Percentiles rank a stretch among this genome's conserved stretches.
phyloP scores from a whole-genome alignment of 2,888 invertebrate species.

The Caenorhabditis macrosperma region DNA sequence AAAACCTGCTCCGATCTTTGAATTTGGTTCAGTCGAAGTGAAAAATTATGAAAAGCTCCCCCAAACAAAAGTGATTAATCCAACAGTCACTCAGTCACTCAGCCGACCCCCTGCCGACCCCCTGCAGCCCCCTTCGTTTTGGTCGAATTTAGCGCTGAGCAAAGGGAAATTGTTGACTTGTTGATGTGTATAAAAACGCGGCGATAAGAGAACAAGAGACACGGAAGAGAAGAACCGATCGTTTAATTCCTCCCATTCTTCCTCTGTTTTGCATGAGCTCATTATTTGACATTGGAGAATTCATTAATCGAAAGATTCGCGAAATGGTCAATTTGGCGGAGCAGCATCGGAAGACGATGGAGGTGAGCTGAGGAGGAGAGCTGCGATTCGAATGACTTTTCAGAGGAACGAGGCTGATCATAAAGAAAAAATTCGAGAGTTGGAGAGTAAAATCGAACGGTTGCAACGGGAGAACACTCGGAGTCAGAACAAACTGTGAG shows the following conservation, averaged over 20 bases:
- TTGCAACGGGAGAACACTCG: not conserved
- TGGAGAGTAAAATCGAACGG: not conserved
- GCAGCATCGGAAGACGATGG: not conserved
- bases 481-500: not conserved
- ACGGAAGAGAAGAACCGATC: not conserved
- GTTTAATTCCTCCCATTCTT: not conserved
- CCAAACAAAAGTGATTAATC: too few relatives aligned
- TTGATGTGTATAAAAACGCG: not conserved
- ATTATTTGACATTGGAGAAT: not conserved
- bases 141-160: not conserved
- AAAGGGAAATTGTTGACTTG: not conserved
- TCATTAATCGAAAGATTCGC: not conserved
- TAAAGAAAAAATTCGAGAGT: not conserved
- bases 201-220: constrained; percentile 6
- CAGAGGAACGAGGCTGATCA: not conserved
- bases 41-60: too few relatives aligned
- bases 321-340: not conserved
- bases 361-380: not conserved
- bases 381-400: not conserved
- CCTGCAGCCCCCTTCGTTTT: not conserved
- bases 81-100: too few relatives aligned
- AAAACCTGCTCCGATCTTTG: too few relatives aligned
- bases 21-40: too few relatives aligned
- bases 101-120: too few relatives aligned
- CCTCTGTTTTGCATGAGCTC: not conserved